Percentiles rank a stretch among this genome's conserved stretches.
Evolutionary conservation across 2,113 vertebrate genomes (phyloP).

Genomic region (Anser cygnoides): DNA sequence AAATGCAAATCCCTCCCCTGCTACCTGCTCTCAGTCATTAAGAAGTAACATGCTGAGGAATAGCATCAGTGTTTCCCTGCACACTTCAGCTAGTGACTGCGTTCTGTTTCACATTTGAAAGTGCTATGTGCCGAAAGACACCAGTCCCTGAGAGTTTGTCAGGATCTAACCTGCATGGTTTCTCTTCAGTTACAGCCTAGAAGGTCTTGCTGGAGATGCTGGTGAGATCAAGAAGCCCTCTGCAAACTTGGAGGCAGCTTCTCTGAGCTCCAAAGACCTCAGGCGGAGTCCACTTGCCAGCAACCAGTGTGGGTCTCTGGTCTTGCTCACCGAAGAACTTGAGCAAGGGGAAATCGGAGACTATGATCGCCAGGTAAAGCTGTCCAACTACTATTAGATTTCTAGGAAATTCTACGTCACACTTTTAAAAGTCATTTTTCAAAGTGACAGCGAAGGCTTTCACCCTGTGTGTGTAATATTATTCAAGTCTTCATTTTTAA

Average conservation of each 20-base stretch:
- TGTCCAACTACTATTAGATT: neutral
- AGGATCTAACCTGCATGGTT: constrained; percentile 20
- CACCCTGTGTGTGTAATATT: neutral
- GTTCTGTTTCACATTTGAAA: neutral
- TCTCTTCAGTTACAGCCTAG: constrained; percentile 90
- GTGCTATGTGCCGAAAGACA: neutral
- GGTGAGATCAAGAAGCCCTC: constrained; percentile 77
- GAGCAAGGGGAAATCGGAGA: constrained; percentile 78
- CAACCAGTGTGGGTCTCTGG: constrained; percentile 83
- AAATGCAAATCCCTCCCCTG: neutral
- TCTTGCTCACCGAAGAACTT: constrained; percentile 87
- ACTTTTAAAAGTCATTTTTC: neutral
- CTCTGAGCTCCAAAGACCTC: constrained; percentile 71
- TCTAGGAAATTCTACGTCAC: neutral
- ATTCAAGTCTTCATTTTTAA: neutral
- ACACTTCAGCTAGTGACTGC: neutral
- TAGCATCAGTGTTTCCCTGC: neutral
- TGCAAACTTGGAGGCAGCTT: constrained; percentile 61
- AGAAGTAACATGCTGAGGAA: neutral
- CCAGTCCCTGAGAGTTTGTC: neutral
- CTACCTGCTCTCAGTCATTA: neutral
- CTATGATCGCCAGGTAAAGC: constrained; percentile 80
- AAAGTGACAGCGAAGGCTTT: neutral
- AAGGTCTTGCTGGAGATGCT: constrained; percentile 85
- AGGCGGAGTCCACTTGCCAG: constrained; percentile 61